phyloP scores from a whole-genome alignment of 1,140 invertebrate genomes.

The Drosophila novamexicana region DNA sequence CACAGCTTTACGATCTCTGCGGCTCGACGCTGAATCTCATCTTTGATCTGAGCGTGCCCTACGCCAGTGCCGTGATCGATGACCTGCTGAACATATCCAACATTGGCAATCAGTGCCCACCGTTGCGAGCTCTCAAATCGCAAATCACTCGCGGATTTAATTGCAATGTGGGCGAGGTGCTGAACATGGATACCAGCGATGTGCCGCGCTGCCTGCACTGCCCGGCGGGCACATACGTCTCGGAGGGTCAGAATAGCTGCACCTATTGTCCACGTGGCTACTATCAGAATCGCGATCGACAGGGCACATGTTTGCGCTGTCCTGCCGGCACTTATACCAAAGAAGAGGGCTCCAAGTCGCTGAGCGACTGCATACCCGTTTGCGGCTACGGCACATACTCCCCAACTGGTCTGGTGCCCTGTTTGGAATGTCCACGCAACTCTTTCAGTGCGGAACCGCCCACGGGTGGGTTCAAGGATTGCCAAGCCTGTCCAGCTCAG shows the following conservation, averaged over 20 bases:
- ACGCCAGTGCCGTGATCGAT: slow-evolving; percentile 95
- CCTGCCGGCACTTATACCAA: slow-evolving; percentile 96
- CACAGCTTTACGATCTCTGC: slow-evolving; percentile 96
- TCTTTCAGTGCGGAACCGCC: slow-evolving; percentile 95
- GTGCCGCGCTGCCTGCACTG: slow-evolving; percentile 97
- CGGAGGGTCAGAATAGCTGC: slow-evolving; percentile 93
- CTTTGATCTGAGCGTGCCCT: slow-evolving; percentile 96
- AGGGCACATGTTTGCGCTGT: slow-evolving; percentile 94
- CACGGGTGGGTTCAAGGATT: slow-evolving; percentile 96
- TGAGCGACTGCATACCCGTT: slow-evolving; percentile 94
- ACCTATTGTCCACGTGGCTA: slow-evolving; percentile 95
- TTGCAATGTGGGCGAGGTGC: slow-evolving; percentile 95
- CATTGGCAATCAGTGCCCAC: slow-evolving; percentile 96
- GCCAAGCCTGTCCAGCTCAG: slow-evolving; percentile 95
- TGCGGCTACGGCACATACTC: slow-evolving; percentile 98
- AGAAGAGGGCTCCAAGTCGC: slow-evolving; percentile 94
- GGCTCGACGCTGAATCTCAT: slow-evolving; percentile 96
- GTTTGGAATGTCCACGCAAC: slow-evolving; percentile 96
- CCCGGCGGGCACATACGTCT: slow-evolving; percentile 96
- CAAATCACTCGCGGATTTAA: slow-evolving; percentile 94
- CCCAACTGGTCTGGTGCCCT: slow-evolving; percentile 96
- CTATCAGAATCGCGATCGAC: slow-evolving; percentile 96
- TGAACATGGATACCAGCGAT: slow-evolving; percentile 95
- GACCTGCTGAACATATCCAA: slow-evolving; percentile 94
- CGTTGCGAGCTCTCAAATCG: slow-evolving; percentile 93